Base-by-base conservation (phyloP, 2,888 invertebrate genomes). In the Melipona bicolor region DNA sequence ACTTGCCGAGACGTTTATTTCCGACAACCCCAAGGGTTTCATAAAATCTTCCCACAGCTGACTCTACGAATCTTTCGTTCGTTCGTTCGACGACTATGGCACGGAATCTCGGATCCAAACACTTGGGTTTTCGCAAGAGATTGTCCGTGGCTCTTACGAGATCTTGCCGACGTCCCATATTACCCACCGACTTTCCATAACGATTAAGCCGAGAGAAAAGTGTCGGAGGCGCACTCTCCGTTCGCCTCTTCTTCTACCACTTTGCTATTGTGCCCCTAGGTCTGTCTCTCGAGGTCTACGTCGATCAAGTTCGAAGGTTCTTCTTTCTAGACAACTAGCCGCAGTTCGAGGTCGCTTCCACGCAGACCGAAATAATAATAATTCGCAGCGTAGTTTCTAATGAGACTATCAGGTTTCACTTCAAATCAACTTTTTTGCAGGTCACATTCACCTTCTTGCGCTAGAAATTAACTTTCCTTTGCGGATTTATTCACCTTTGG, bases 161-260 rank as follows among this genome's bases (percentile, higher is more conserved):
- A 88, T 83, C 76, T 83, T 81, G 80, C 77, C 74, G 68, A 82
- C 88, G 91, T 90, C 88, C 91, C 87, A 91, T 91, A 91, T 92
- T 91, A 89, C 88, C 86, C 87, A 70, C 86, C 75, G 85, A 91
- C 92, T 92, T 92, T 91, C 91, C 92, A 90, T 88, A 88, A 88
- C 89, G 88, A 91, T 92, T 90, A 88, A 86, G 81, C 84, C 76
- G 64, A 82, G 84, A 84, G 89, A 88, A 89, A 88, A 84, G 84
- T 81, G 87, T 87, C 87, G 68, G 64, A 75, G 79, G 82, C 87
- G 74, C 71, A 76, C 83, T 83, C 81, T 71, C 80, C 61, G 74
- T 21, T 64, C 54, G 36, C 56, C 56, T 56, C 49, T 15, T 49
- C 17, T 50, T 81, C 79, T 75, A 62, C 77, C 24, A 62, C 79